Evolutionary conservation across 2,113 vertebrate genomes (phyloP).

Genomic region (Pionites leucogaster): DNA sequence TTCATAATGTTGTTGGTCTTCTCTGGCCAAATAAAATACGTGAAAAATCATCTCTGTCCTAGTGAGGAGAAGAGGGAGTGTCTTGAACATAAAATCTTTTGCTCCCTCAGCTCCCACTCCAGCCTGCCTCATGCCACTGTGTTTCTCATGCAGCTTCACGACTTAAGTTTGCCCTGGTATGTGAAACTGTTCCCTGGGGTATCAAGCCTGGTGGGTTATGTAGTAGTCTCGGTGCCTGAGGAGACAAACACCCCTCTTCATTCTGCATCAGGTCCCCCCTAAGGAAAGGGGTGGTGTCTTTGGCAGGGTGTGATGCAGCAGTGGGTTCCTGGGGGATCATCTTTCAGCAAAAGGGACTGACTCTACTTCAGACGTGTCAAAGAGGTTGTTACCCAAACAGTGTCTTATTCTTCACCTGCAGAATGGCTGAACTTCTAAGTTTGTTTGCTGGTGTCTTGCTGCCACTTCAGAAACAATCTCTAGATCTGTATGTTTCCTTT

Average conservation of each 20-base stretch:
- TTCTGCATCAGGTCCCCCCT: neutral
- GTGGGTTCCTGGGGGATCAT: neutral
- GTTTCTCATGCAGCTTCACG: neutral
- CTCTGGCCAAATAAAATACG: neutral
- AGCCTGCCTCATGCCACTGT: neutral
- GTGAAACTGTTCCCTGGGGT: neutral
- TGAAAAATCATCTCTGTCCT: neutral
- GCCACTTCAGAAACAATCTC: conserved; percentile 1
- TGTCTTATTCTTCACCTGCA: neutral
- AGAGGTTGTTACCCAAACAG: neutral
- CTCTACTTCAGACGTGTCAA: neutral
- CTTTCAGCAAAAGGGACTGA: neutral
- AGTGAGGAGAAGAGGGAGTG: neutral
- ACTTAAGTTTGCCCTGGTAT: neutral
- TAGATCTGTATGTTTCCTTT: neutral
- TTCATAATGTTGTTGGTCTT: neutral
- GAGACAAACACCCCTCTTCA: neutral
- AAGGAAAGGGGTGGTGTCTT: neutral
- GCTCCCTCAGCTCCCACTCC: neutral
- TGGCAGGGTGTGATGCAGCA: neutral
- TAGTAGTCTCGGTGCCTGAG: neutral
- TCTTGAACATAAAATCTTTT: neutral
- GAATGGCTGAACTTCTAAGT: neutral
- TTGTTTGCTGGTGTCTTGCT: neutral
- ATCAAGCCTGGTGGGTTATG: neutral